Conservation (phyloP, 2,797 vertebrate species). For the Sphaeramia orbicularis region DNA sequence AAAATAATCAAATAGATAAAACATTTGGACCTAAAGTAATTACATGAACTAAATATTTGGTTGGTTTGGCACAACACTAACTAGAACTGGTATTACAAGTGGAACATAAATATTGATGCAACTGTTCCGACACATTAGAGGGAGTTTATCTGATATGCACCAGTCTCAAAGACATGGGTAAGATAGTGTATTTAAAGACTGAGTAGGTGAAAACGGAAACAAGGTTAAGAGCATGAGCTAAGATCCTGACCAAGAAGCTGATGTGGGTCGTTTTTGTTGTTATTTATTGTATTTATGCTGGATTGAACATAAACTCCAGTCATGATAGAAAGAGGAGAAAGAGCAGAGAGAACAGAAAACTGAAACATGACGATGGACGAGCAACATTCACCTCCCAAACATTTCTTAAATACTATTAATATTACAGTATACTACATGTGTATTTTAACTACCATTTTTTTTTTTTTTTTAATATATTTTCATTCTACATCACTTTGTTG, state of each 20-base stretch:
- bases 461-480: slow-evolving; percentile 30
- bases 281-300: slow-evolving; percentile 82
- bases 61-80: neutral
- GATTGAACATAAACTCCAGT: slow-evolving; percentile 27
- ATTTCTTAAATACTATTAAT: slow-evolving; percentile 35
- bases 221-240: neutral
- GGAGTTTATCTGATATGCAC: neutral
- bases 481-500: slow-evolving; percentile 27
- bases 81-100: neutral
- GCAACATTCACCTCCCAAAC: slow-evolving; percentile 54
- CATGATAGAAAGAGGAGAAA: slow-evolving; percentile 7
- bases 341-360: slow-evolving; percentile 26
- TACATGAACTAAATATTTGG: too few species aligned
- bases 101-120: neutral
- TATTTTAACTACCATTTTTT: slow-evolving; percentile 40
- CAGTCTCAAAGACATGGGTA: slow-evolving; percentile 12
- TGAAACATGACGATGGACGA: slow-evolving; percentile 41
- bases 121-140: slow-evolving; percentile 12
- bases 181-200: neutral
- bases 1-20: too few species aligned
- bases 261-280: slow-evolving; percentile 35
- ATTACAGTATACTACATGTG: slow-evolving; percentile 28
- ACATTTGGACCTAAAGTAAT: too few species aligned
- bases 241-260: slow-evolving; percentile 32
- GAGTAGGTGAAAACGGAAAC: neutral